Evolutionary conservation across 2,797 vertebrate genomes (phyloP), one percentile per base, ranked within the genome.

Genomic region (Myiothlypis chrysogaster): DNA sequence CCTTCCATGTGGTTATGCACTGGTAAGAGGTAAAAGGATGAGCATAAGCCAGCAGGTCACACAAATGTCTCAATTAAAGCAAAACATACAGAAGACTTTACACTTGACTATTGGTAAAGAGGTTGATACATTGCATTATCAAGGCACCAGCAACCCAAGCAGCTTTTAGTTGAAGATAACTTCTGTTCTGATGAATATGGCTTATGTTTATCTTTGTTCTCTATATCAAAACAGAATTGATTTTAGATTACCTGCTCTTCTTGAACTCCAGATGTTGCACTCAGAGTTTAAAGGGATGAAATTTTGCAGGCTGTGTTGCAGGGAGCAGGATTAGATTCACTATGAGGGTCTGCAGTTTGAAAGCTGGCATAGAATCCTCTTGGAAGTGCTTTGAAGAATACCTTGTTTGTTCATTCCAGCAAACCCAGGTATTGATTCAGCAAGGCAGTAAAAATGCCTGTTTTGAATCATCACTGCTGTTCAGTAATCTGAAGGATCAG

Each of bases 21-120:
- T 46, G n/a, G 15, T 55, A 44, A 0, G 0, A 72, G 47, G 27
- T 63, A 47, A 88, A 44, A 68, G 28, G 18, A 8, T 5, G 6
- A 69, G 28, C 22, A 30, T 68, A 49, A 76, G 27, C 22, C 56
- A 85, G 30, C 6, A 82, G 14, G 37, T 34, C 16, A 34, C 50
- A 61, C 13, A 80, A 66, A 41, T 1, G 1, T 72, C 32, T 34
- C 7, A 15, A 34, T 87, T 66, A 56, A 93, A 78, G 39, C 34
- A 57, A 76, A 91, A 2, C 4, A 24, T 23, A 6, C 5, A 23
- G 47, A 27, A 32, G 5, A 32, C 79, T 32, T 90, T 70, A 14
- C 4, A 24, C 8, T 28, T 6, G 7, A 18, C 22, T 73, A 0
- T 28, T 39, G 52, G 8, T 71, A 16, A 69, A 73, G n/a, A 72